Conservation (phyloP, 2,888 invertebrate genomes). For the Dexiosoma caninum region DNA sequence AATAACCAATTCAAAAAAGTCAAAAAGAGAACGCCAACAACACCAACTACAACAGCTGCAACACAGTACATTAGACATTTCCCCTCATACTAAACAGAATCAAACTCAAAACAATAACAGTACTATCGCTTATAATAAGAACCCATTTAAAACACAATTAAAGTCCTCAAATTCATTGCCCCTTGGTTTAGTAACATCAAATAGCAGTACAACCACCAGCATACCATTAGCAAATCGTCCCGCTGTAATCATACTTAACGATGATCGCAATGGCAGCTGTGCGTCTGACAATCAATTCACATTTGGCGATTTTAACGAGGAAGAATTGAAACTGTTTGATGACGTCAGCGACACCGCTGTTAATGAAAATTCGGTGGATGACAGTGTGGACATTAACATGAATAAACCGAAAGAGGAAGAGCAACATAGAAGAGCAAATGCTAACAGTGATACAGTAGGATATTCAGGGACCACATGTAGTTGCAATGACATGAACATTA, state of each 20-base stretch:
- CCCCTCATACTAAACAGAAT: constrained; percentile 12
- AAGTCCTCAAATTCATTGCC: constrained; percentile 50
- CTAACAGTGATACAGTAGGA: constrained; percentile 65
- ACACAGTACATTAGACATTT: not conserved
- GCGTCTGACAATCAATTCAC: constrained; percentile 84
- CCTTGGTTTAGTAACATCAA: not conserved
- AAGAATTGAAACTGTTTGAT: constrained; percentile 75
- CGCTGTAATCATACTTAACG: constrained; percentile 86
- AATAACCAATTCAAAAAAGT: constrained; percentile 51
- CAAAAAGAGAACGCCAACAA: constrained; percentile 49
- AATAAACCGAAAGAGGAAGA: constrained; percentile 8
- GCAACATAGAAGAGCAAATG: not conserved
- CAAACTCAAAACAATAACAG: constrained; percentile 32
- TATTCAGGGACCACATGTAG: constrained; percentile 68
- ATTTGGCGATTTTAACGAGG: constrained; percentile 80
- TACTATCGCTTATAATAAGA: constrained; percentile 6
- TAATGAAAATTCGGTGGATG: constrained; percentile 25
- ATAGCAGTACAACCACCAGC: no score
- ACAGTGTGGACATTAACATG: constrained; percentile 21
- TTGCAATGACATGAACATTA: constrained; percentile 66
- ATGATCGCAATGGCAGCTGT: constrained; percentile 75
- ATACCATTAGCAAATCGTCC: constrained; percentile 76
- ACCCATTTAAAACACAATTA: constrained; percentile 57
- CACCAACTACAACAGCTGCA: constrained; percentile 13
- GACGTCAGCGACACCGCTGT: constrained; percentile 56